These are phyloP conservation scores for Apogon hyalosoma DNA, from an alignment of 2,797 vertebrate species.

Conservation along the genomic window DNA sequence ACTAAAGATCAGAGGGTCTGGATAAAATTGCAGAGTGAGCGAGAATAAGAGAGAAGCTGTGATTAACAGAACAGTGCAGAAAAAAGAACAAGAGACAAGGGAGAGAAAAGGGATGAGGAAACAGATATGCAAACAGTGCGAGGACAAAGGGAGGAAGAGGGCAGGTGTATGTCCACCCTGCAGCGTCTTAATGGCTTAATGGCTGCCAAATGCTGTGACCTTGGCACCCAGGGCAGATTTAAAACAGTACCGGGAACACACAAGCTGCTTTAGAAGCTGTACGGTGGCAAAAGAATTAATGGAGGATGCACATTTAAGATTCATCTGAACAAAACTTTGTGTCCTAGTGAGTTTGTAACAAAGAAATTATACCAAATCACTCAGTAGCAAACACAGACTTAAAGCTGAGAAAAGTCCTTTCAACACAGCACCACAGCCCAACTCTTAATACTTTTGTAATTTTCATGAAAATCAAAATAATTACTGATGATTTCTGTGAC, in stretches of 20 bases:
- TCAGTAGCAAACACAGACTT: background rate
- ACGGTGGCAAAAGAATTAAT: slow-evolving; percentile 45
- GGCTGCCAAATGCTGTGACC: slow-evolving; percentile 67
- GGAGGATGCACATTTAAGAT: slow-evolving; percentile 35
- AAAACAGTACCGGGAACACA: slow-evolving; percentile 68
- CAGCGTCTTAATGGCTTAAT: slow-evolving; percentile 74
- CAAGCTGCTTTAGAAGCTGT: slow-evolving; percentile 73
- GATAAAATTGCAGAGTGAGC: slow-evolving; percentile 9
- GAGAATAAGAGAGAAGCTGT: background rate
- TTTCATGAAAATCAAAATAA: background rate
- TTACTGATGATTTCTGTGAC: background rate
- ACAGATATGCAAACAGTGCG: background rate
- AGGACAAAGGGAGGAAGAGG: slow-evolving; percentile 11
- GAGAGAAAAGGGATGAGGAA: background rate
- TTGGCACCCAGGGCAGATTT: slow-evolving; percentile 66
- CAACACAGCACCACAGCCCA: no score
- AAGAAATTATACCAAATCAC: slow-evolving; percentile 1
- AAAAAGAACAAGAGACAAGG: background rate
- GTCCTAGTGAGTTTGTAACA: slow-evolving; percentile 7
- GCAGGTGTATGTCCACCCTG: slow-evolving; percentile 40
- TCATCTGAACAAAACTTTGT: slow-evolving; percentile 30
- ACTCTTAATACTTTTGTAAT: background rate
- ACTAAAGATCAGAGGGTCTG: background rate
- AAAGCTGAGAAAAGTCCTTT: background rate
- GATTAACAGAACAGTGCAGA: background rate